A percentile compares a stretch with the other conserved stretches of the same genome.
Conservation (phyloP, 1,140 invertebrate genomes). For the Nasonia longicornis region DNA sequence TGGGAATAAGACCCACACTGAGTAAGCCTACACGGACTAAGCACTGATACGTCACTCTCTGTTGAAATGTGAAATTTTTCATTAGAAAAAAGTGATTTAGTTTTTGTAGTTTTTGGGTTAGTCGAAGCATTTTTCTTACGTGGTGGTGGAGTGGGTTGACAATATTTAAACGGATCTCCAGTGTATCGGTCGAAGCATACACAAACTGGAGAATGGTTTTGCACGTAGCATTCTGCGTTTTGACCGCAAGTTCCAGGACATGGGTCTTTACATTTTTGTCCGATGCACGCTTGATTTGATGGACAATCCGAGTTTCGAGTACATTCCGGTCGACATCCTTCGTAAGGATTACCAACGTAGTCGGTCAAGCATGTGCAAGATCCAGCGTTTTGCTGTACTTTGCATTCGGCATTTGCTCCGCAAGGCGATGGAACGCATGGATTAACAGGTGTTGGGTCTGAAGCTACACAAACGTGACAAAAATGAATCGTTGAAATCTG, state of each 20-base stretch:
- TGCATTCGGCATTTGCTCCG: constrained; percentile 84
- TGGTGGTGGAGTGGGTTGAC: constrained; percentile 57
- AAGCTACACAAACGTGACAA: neutral
- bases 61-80: constrained; percentile 65
- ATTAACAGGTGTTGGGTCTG: constrained; percentile 57
- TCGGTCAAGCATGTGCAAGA: constrained; percentile 80
- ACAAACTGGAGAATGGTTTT: constrained; percentile 81
- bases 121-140: constrained; percentile 50
- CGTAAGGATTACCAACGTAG: constrained; percentile 78
- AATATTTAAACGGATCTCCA: constrained; percentile 80
- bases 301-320: constrained; percentile 81
- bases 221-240: constrained; percentile 78
- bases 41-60: neutral
- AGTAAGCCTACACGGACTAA: constrained; percentile 60
- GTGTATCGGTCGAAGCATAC: constrained; percentile 77
- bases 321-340: constrained; percentile 84
- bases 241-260: constrained; percentile 83
- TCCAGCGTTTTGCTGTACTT: constrained; percentile 75
- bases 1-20: constrained; percentile 71
- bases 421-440: constrained; percentile 84
- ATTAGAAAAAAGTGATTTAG: neutral
- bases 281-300: constrained; percentile 79
- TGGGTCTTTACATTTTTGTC: constrained; percentile 81
- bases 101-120: neutral
- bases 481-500: neutral